A percentile compares a stretch with the other conserved stretches of the same genome.
phyloP scores from a whole-genome alignment of 23 tunicate genomes.

The Styela plicata region DNA sequence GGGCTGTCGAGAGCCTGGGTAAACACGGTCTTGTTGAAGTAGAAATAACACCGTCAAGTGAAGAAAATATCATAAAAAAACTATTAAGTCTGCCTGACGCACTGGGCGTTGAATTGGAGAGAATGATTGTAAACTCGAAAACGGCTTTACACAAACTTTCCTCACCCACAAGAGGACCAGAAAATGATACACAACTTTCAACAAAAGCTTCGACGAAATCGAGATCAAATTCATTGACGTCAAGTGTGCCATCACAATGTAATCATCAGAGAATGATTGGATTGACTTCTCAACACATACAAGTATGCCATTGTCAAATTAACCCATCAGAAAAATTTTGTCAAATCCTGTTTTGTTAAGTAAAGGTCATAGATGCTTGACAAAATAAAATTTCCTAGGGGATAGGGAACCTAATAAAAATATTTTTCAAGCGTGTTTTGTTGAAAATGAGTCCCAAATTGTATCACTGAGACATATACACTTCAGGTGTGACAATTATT shows the following conservation, averaged over 20 bases:
- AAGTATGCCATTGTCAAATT: slow-evolving; percentile 42
- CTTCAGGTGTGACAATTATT: no score
- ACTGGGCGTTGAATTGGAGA: slow-evolving; percentile 62
- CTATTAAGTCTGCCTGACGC: slow-evolving; percentile 63
- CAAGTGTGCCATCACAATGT: slow-evolving; percentile 42
- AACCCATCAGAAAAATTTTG: no score
- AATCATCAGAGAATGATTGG: slow-evolving; percentile 74
- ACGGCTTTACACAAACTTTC: slow-evolving; percentile 44
- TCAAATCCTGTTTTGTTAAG: no score
- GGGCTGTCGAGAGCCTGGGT: slow-evolving; percentile 68
- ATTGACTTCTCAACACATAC: slow-evolving; percentile 57
- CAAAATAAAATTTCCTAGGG: no score
- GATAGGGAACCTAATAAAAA: no score
- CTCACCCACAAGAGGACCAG: not conserved
- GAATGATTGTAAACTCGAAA: slow-evolving; percentile 77
- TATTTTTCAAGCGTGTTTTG: no score
- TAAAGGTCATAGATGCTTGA: no score
- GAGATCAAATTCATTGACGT: not conserved
- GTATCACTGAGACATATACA: no score
- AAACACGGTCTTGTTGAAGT: slow-evolving; percentile 73
- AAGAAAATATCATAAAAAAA: slow-evolving; percentile 54
- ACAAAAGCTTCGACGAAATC: not conserved
- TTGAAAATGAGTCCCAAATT: no score
- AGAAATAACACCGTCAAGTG: slow-evolving; percentile 72
- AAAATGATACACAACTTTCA: not conserved